phyloP scores from a whole-genome alignment of 2,888 invertebrate genomes.

The Diachrysia chrysitis region DNA sequence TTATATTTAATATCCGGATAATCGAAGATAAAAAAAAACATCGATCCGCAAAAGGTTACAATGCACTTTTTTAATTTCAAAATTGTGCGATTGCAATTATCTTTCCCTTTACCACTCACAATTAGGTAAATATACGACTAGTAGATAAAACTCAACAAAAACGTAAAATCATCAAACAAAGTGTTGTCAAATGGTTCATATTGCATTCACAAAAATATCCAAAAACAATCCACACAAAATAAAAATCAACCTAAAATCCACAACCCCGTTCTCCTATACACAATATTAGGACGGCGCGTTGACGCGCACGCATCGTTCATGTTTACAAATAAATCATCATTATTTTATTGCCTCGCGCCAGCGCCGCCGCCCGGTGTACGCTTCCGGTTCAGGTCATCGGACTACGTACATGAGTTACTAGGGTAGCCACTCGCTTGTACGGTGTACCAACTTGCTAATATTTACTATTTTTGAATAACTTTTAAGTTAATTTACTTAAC shows the following conservation, averaged over 20 bases:
- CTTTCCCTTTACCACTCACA: too few relatives aligned
- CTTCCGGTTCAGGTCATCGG: conserved; percentile 63
- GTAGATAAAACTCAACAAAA: too few relatives aligned
- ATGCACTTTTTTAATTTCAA: too few relatives aligned
- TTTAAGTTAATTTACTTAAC: neutral
- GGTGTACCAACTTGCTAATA: conserved; percentile 26
- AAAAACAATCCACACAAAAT: neutral
- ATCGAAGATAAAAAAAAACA: too few relatives aligned
- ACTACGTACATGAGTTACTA: conserved; percentile 58
- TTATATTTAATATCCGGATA: too few relatives aligned
- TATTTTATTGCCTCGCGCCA: conserved; percentile 78
- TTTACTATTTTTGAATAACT: conserved; percentile 14
- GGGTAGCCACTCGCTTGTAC: conserved; percentile 50
- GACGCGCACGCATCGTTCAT: conserved; percentile 77
- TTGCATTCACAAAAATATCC: neutral
- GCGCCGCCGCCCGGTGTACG: conserved; percentile 65
- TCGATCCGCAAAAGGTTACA: too few relatives aligned
- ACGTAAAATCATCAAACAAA: too few relatives aligned
- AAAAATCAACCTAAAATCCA: conserved; percentile 32
- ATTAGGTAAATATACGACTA: too few relatives aligned
- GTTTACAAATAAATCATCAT: conserved; percentile 89
- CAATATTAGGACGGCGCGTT: conserved; percentile 78
- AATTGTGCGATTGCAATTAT: too few relatives aligned
- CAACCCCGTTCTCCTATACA: conserved; percentile 56
- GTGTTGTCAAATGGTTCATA: too few relatives aligned